A percentile compares a stretch with the other conserved stretches of the same genome.
These are phyloP conservation scores for Ectemnius cavifrons DNA, from an alignment of 2,888 invertebrate genomes.

Conservation along the genomic window DNA sequence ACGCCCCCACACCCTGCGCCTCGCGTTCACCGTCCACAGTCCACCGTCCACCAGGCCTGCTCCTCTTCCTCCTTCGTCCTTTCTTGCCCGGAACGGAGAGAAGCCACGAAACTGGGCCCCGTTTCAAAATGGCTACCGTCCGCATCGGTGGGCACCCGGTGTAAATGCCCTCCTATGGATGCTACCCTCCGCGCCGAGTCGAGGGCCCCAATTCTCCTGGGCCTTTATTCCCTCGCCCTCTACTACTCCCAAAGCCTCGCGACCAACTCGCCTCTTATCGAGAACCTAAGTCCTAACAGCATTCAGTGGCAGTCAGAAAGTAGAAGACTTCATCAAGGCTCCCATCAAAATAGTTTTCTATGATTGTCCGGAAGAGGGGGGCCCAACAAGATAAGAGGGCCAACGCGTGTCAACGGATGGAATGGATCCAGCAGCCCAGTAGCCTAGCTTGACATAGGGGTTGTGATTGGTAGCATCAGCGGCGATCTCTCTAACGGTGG, in stretches of 20 bases:
- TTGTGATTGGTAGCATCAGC: not conserved
- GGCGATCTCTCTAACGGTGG: too few species aligned
- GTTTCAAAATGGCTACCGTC: conserved; percentile 58
- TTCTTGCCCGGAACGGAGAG: conserved; percentile 34
- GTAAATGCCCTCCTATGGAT: conserved; percentile 26
- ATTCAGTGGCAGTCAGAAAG: too few species aligned
- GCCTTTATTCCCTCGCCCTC: not conserved
- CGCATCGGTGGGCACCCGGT: conserved; percentile 53
- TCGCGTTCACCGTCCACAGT: conserved; percentile 45
- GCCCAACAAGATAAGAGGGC: too few species aligned
- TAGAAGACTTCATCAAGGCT: too few species aligned
- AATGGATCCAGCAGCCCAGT: too few species aligned
- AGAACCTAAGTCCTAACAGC: too few species aligned
- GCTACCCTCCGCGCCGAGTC: not conserved
- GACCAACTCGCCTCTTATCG: too few species aligned
- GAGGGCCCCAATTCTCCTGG: conserved; percentile 11
- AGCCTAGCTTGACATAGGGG: too few species aligned
- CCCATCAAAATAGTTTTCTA: too few species aligned
- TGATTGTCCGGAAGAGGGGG: too few species aligned
- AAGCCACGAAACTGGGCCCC: conserved; percentile 56
- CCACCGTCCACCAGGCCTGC: conserved; percentile 31
- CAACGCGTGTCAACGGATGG: too few species aligned
- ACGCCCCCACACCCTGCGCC: conserved; percentile 62
- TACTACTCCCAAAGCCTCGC: too few species aligned
- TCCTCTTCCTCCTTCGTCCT: conserved; percentile 36